Base-by-base conservation (phyloP, 2,113 vertebrate genomes). In the Oryctolagus cuniculus region DNA sequence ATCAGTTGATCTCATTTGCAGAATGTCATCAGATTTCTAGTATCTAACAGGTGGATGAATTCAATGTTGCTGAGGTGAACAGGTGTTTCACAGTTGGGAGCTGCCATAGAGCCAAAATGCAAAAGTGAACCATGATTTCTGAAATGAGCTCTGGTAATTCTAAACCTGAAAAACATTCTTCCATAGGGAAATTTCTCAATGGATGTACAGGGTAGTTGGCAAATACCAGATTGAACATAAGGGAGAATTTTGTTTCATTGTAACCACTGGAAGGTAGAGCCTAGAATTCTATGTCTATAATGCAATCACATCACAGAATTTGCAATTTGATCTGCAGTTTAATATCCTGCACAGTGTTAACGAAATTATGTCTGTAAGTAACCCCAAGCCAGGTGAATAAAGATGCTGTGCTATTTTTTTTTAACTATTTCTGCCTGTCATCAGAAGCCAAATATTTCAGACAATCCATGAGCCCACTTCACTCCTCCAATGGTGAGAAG, bases 1-100 rank as follows among this genome's bases (percentile, higher is more conserved):
- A 67, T 91, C 66, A 80, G n/a, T 81, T 58, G 58, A 69, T 64
- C 31, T 61, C 31, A 73, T 53, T 87, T 85, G 36, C 44, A 6
- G 24, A 77, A 87, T 69, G 19, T 31, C 49, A 67, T 74, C 83
- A 92, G n/a, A 78, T 90, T 51, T 79, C 38, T 67, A 90, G 36
- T 15, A 73, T 78, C 19, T 91, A 90, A 66, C 29, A 63, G 22
- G 21, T 73, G 11, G 25, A 85, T 36, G 13, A 80, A 82, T n/a
- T 82, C 67, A 79, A 12, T 51, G 49, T 73, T 64, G n/a, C 11
- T 61, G 34, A 29, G 2, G 4, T 63, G 3, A 95, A 74, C 36
- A 94, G 63, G 13, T 93, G 49, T 85, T 64, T 96, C 81, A 90
- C 55, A 95, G 17, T 44, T 93, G 55, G 67, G 22, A 75, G 31